Conservation (phyloP, 2,888 invertebrate species). For the Dinocampus coccinellae region DNA sequence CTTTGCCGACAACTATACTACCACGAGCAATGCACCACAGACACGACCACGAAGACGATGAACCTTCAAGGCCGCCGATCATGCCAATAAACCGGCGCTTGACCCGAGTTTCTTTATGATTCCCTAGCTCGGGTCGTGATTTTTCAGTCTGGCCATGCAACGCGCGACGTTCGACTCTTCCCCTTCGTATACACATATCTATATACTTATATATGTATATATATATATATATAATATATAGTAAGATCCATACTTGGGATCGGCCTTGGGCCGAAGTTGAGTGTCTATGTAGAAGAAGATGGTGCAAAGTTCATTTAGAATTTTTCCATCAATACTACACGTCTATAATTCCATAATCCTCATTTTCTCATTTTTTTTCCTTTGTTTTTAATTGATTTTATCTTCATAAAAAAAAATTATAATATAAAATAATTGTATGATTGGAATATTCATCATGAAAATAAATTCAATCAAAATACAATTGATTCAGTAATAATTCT, state of each 20-base stretch:
- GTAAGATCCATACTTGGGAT: constrained; percentile 2
- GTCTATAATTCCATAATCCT: too few relatives aligned
- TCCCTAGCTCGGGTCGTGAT: constrained; percentile 37
- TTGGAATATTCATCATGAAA: too few relatives aligned
- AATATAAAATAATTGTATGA: too few relatives aligned
- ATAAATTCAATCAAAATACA: too few relatives aligned
- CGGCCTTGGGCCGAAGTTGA: constrained; percentile 26
- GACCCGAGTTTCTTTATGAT: constrained; percentile 40
- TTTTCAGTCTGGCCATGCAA: constrained; percentile 35
- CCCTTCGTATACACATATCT: background rate
- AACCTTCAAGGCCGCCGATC: constrained; percentile 46
- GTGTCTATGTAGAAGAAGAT: background rate
- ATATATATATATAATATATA: background rate
- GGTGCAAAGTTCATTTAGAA: background rate
- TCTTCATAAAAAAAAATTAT: too few relatives aligned
- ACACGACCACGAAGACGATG: constrained; percentile 37
- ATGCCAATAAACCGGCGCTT: constrained; percentile 45
- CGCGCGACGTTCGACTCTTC: constrained; percentile 15
- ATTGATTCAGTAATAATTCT: too few relatives aligned
- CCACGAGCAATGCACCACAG: constrained; percentile 21
- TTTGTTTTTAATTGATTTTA: too few relatives aligned
- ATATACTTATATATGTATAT: constrained; percentile 2
- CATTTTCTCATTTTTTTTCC: too few relatives aligned
- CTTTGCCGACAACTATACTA: constrained; percentile 20
- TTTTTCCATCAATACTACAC: background rate